These are phyloP conservation scores for Oreochromis spilurus DNA, from an alignment of 2,113 vertebrate species.

Conservation along the genomic window DNA sequence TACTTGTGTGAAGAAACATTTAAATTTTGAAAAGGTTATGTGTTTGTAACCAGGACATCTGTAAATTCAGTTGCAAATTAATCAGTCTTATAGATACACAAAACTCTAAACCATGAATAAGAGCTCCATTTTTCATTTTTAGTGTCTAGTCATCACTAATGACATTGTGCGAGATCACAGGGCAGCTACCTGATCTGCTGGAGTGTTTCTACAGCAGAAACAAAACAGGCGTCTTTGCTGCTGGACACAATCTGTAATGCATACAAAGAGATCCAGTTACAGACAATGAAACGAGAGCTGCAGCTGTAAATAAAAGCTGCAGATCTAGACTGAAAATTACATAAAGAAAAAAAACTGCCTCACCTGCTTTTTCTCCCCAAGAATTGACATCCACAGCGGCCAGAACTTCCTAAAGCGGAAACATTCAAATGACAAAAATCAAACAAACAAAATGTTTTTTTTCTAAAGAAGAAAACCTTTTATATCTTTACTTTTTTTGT, in stretches of 20 bases:
- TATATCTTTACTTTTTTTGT: not conserved
- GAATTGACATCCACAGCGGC: slow-evolving; percentile 80
- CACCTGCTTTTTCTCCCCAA: slow-evolving; percentile 90
- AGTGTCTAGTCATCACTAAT: not conserved
- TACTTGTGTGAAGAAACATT: not conserved
- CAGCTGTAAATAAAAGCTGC: not conserved
- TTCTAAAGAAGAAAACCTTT: not conserved
- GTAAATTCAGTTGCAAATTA: not conserved
- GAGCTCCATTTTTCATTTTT: not conserved
- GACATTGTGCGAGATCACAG: not conserved
- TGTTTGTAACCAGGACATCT: not conserved
- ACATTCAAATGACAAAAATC: not conserved
- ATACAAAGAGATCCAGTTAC: not conserved
- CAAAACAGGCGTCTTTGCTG: slow-evolving; percentile 89
- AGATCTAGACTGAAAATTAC: not conserved
- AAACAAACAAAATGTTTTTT: not conserved
- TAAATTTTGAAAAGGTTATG: not conserved
- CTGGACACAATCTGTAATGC: slow-evolving; percentile 80
- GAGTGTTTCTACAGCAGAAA: slow-evolving; percentile 90
- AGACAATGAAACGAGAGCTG: not conserved
- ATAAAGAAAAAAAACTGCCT: not conserved
- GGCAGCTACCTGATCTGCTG: slow-evolving; percentile 91
- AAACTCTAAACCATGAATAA: not conserved
- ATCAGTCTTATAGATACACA: not conserved
- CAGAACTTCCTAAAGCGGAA: slow-evolving; percentile 86